Percentiles rank a stretch among this genome's conserved stretches.
Evolutionary conservation across 2,888 invertebrate species (phyloP).

Genomic region (Carabus problematicus): DNA sequence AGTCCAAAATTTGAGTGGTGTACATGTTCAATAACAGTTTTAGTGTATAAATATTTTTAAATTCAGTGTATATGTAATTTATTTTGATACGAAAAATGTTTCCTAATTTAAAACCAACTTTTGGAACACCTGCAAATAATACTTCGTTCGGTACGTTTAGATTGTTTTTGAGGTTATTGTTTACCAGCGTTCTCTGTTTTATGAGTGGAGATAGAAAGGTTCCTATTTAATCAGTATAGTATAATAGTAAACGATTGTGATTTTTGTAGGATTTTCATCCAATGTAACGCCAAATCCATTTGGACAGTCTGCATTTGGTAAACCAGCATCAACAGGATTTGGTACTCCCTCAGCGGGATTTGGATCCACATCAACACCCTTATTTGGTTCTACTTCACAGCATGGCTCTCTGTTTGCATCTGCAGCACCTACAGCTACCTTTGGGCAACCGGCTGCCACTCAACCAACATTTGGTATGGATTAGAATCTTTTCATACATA

Average conservation of each 20-base stretch:
- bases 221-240: not conserved
- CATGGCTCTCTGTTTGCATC: slow-evolving; percentile 70
- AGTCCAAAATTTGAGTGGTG: not conserved
- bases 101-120: slow-evolving; percentile 27
- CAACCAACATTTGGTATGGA: slow-evolving; percentile 54
- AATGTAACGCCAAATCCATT: slow-evolving; percentile 47
- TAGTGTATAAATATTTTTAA: not conserved
- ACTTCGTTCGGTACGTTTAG: slow-evolving; percentile 32
- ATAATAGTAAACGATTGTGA: not conserved
- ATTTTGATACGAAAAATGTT: slow-evolving; percentile 14
- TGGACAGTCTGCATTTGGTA: slow-evolving; percentile 60
- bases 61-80: not conserved
- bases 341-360: slow-evolving; percentile 74
- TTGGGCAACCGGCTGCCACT: slow-evolving; percentile 69
- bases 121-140: slow-evolving; percentile 22
- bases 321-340: slow-evolving; percentile 67
- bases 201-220: not conserved
- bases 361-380: slow-evolving; percentile 65
- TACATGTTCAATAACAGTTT: slow-evolving; percentile 1
- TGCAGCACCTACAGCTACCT: slow-evolving; percentile 67
- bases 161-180: not conserved
- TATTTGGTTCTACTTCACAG: slow-evolving; percentile 65
- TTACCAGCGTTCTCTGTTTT: slow-evolving; percentile 2
- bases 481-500: not conserved
- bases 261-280: slow-evolving; percentile 25